Percentiles rank a stretch among this genome's conserved stretches.
Evolutionary conservation across 1,140 invertebrate species (phyloP).

Genomic region (Hycleus phaleratus): DNA sequence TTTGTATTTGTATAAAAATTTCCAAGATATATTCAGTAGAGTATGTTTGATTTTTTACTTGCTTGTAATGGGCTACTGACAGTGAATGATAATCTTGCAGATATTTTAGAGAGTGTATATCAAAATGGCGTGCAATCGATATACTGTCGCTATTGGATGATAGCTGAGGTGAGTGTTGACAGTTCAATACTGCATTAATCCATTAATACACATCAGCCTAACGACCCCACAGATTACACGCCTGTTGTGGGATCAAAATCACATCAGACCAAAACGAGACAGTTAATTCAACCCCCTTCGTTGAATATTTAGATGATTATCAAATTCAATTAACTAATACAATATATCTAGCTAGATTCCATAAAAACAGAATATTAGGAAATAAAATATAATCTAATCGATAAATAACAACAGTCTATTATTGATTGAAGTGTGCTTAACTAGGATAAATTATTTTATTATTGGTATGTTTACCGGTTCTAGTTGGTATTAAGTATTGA

Average conservation of each 20-base stretch:
- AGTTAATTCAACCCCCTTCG: constrained; percentile 1
- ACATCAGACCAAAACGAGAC: constrained; percentile 9
- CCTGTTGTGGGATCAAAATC: constrained; percentile 17
- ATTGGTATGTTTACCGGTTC: constrained; percentile 13
- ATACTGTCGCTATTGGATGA: constrained; percentile 29
- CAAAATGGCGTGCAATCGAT: constrained; percentile 28
- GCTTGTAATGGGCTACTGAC: constrained; percentile 14
- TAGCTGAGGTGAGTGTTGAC: constrained; percentile 31
- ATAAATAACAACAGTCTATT: too few relatives aligned
- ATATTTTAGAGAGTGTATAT: constrained; percentile 21
- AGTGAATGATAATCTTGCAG: constrained; percentile 19
- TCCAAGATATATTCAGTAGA: not conserved
- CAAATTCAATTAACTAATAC: not conserved
- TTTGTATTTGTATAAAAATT: too few relatives aligned
- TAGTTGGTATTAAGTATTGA: not conserved
- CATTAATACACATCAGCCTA: constrained; percentile 38
- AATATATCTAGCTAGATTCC: not conserved
- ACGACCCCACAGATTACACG: constrained; percentile 32
- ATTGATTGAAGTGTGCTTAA: too few relatives aligned
- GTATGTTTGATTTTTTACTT: not conserved
- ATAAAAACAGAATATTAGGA: not conserved
- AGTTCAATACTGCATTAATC: constrained; percentile 40
- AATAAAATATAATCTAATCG: too few relatives aligned
- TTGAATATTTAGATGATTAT: not conserved
- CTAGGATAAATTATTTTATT: constrained; percentile 3